Percentiles rank a stretch among this genome's conserved stretches.
These are phyloP conservation scores for Meganola albula DNA, from an alignment of 2,888 invertebrate species.

Conservation along the genomic window DNA sequence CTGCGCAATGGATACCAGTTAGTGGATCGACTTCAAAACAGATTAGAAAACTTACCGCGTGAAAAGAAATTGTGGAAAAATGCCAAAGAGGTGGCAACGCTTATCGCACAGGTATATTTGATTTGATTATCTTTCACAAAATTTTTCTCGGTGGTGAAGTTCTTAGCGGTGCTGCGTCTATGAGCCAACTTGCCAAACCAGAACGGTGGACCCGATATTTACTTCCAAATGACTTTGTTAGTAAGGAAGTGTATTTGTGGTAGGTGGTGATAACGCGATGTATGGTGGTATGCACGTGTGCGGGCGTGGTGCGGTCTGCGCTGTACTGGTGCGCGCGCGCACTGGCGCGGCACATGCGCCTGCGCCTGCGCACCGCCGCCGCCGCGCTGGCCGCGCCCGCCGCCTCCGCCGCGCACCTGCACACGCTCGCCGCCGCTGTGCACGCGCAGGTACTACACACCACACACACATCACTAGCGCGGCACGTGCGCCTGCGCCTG, in stretches of 20 bases:
- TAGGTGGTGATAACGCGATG: constrained; percentile 68
- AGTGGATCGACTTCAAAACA: constrained; percentile 55
- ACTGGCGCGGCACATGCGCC: constrained; percentile 43
- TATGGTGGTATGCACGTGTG: constrained; percentile 55
- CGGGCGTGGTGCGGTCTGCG: constrained; percentile 38
- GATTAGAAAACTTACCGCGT: constrained; percentile 51
- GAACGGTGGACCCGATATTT: too few species aligned
- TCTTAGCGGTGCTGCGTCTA: too few species aligned
- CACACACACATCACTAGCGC: neutral
- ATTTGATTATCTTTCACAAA: too few species aligned
- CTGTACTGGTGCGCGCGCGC: constrained; percentile 53
- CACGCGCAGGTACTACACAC: constrained; percentile 36
- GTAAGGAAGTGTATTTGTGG: too few species aligned
- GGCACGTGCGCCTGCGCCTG: neutral
- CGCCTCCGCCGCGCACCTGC: constrained; percentile 81
- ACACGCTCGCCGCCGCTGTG: constrained; percentile 79
- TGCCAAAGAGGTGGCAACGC: constrained; percentile 62
- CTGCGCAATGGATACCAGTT: constrained; percentile 47
- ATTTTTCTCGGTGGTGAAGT: too few species aligned
- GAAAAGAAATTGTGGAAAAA: constrained; percentile 71
- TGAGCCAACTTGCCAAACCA: too few species aligned
- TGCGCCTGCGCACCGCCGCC: constrained; percentile 39
- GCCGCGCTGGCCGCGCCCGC: constrained; percentile 71
- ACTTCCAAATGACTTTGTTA: too few species aligned
- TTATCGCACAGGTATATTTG: constrained; percentile 58